Evolutionary conservation across 2,113 vertebrate species (phyloP), one percentile per base, ranked within the genome.

Genomic region (Kryptolebias marmoratus): DNA sequence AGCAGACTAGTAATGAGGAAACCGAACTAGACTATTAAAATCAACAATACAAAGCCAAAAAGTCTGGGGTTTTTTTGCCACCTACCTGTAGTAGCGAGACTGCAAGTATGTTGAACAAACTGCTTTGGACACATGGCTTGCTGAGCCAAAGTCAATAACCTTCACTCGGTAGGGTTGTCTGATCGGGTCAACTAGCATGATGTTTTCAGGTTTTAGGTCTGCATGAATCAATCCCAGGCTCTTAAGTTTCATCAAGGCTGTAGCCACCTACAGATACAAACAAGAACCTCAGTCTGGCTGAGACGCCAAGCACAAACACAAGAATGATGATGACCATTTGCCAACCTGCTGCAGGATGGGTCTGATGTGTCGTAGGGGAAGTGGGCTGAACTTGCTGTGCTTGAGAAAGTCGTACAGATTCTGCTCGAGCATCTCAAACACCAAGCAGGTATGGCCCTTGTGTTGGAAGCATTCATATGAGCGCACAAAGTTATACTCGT

Each of bases 391-490:
- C 86, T 98, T 99, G 91, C 97, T 99, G 92, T 99, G 97, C 91
- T 99, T 99, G 60, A 99, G 91, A 80, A 99, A 99, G 92, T 99
- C 97, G 0, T 99, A 99, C 2, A 99, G 93, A 90, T 99, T 99
- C 93, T 99, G 97, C 87, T 99, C 97, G 76, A 99, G 94, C 97
- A 99, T 99, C 92, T 99, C 97, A 78, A 99, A 99, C 79, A 99
- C 97, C 91, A 99, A 93, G 89, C 97, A 99, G 39, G 97, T 99
- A 79, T 99, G 97, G 86, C 97, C 98, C 90, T 99, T 99, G 92
- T 99, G 97, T 85, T 99, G 97, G 94, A 99, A 99, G 90, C 97
- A 99, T 91, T 99, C 97, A 0, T 98, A 98, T 1, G 97, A 98
- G 71, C 97, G 97, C 80, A 98, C 97, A 58, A 98, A 99, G 84